A percentile compares a stretch with the other conserved stretches of the same genome.
Conservation (phyloP, 2,888 invertebrate species). For the Drosophila bunnanda region DNA sequence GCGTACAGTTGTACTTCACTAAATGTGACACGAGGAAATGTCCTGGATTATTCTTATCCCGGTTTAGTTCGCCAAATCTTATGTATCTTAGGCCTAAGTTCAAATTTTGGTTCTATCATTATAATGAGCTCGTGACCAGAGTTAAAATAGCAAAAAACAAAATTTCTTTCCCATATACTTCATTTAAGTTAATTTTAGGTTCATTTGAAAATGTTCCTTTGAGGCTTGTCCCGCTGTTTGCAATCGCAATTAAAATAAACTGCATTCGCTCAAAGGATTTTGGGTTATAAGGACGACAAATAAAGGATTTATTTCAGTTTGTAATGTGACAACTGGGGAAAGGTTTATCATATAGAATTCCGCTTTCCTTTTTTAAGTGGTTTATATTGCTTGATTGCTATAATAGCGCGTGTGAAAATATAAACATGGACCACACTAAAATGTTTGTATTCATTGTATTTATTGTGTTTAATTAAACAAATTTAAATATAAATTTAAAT, state of each 20-base stretch:
- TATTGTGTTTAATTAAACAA: background rate
- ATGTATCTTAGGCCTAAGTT: background rate
- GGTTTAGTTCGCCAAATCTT: background rate
- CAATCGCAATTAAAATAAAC: constrained; percentile 73
- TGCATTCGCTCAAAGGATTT: constrained; percentile 59
- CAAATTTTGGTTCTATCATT: too few relatives aligned
- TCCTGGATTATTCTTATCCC: background rate
- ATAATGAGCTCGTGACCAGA: constrained; percentile 14
- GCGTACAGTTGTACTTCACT: constrained; percentile 20
- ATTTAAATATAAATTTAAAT: background rate
- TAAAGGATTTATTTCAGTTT: constrained; percentile 14
- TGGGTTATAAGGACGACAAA: constrained; percentile 6
- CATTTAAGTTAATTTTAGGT: background rate
- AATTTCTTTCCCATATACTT: background rate
- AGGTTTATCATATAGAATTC: constrained; percentile 4
- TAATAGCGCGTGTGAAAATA: background rate
- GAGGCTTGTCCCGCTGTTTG: constrained; percentile 22
- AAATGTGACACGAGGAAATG: constrained; percentile 13
- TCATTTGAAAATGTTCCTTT: constrained; percentile 49
- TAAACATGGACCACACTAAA: background rate
- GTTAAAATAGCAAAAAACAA: background rate
- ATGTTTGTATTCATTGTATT: background rate
- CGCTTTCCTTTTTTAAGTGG: background rate
- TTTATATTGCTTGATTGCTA: background rate
- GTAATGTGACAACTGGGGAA: constrained; percentile 15